Percentiles rank a stretch among this genome's conserved stretches.
Evolutionary conservation across 2,888 invertebrate species (phyloP).

Genomic region (Drosophila sordidula): DNA sequence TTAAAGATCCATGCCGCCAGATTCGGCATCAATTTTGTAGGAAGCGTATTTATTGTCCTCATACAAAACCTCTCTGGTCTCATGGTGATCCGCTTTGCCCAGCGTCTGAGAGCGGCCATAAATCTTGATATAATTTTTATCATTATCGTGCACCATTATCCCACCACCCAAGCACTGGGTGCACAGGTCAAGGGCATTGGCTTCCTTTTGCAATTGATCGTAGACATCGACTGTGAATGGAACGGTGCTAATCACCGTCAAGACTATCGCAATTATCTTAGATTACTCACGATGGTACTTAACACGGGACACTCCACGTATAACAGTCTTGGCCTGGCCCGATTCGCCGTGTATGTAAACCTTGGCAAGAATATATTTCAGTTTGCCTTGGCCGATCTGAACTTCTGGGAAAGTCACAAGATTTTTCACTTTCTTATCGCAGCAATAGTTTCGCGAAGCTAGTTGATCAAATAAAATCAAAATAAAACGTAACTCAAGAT

Average conservation of each 20-base stretch:
- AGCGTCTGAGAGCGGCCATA: slow-evolving; percentile 54
- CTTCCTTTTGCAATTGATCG: slow-evolving; percentile 51
- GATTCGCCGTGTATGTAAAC: slow-evolving; percentile 61
- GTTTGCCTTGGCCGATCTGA: slow-evolving; percentile 45
- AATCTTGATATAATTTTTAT: slow-evolving; percentile 53
- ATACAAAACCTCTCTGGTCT: slow-evolving; percentile 37
- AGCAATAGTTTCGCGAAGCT: slow-evolving; percentile 43
- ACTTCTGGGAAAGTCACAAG: slow-evolving; percentile 45
- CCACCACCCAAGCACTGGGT: slow-evolving; percentile 65
- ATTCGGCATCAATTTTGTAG: slow-evolving; percentile 57
- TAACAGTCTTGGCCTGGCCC: slow-evolving; percentile 38
- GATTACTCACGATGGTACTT: slow-evolving; percentile 63
- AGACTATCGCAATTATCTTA: neutral
- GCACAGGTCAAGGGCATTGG: slow-evolving; percentile 41
- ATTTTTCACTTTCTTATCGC: slow-evolving; percentile 2
- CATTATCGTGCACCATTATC: slow-evolving; percentile 41
- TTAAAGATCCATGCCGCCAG: slow-evolving; percentile 26
- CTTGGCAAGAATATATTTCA: slow-evolving; percentile 55
- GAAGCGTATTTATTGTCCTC: neutral
- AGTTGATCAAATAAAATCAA: neutral
- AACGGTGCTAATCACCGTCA: too few species aligned
- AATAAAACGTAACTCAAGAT: neutral
- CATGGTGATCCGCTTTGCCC: slow-evolving; percentile 61
- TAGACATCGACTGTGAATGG: slow-evolving; percentile 58
- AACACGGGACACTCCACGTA: slow-evolving; percentile 42